Evolutionary conservation across 2,797 vertebrate species (phyloP).

Genomic region (Remorina albescens): DNA sequence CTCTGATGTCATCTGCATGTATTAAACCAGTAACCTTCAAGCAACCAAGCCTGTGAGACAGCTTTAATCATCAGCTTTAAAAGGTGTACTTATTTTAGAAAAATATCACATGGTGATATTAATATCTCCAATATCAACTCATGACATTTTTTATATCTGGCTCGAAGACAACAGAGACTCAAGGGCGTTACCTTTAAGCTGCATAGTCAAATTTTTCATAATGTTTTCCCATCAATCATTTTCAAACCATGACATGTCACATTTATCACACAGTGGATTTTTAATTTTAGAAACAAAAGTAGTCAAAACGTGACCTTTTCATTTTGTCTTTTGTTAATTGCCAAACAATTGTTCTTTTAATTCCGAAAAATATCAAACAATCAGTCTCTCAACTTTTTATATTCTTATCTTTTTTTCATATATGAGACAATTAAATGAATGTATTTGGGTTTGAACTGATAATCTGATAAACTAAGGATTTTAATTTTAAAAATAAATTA

Average conservation of each 20-base stretch:
- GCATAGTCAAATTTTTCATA: constrained; percentile 6
- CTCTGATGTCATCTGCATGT: constrained; percentile 19
- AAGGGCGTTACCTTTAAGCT: constrained; percentile 3
- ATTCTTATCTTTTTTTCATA: neutral
- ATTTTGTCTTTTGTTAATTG: constrained; percentile 2
- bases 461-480: neutral
- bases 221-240: constrained; percentile 15
- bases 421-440: neutral
- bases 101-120: constrained; percentile 36
- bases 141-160: constrained; percentile 33
- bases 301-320: neutral
- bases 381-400: neutral
- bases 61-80: constrained; percentile 24
- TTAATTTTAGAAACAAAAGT: constrained; percentile 21
- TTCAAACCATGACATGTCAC: neutral
- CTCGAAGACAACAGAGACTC: constrained; percentile 19
- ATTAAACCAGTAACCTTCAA: constrained; percentile 33
- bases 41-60: neutral
- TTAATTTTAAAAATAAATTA: too few relatives aligned
- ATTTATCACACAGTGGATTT: constrained; percentile 1
- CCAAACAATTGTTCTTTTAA: neutral
- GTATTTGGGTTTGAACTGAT: neutral
- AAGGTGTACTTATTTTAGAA: constrained; percentile 28
- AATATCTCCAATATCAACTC: constrained; percentile 39
- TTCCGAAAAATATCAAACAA: neutral